Evolutionary conservation across 2,113 vertebrate species (phyloP), one percentile per base, ranked within the genome.

Genomic region (Atractosteus spatula): DNA sequence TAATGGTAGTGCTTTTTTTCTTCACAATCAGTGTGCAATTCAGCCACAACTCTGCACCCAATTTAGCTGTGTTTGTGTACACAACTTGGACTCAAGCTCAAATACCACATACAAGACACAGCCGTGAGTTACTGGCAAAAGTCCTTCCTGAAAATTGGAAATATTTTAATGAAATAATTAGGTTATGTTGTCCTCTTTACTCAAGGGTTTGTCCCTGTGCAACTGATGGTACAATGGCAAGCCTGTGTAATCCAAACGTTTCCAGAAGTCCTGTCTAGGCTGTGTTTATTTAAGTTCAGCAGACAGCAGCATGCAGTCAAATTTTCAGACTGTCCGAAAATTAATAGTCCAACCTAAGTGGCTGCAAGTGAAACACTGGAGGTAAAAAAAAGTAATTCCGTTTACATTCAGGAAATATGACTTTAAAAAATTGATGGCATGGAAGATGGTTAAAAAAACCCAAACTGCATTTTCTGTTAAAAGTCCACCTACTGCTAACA

Each of bases 41-140:
- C 47, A 5, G 10, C 47, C 47, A 7, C 47, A 51, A 7, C 47
- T 51, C 47, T 51, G 10, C 10, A 51, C 47, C 10, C 10, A 51
- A 51, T 59, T 12, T 12, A 3, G 3, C 11, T 12, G 56, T 59
- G 7, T 59, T 7, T 13, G 12, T 59, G 12, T 59, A n/a, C n/a
- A 4, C n/a, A 29, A 29, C 29, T 29, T 29, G 12, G 57, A n/a
- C 4, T 51, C 47, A 7, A 81, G 76, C 80, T 80, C 72, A 78
- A 83, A 74, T 70, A 66, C 70, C 81, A 81, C 82, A 87, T 84
- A 70, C 78, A 75, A 82, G 77, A 81, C 83, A 80, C 81, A 81
- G 85, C 82, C 85, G 78, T 74, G 67, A 85, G 84, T 84, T 78
- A 77, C 56, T 81, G 83, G 84, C 82, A 79, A 70, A 79, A 83